Evolutionary conservation across 2,113 vertebrate species (phyloP), one percentile per base, ranked within the genome.

Genomic region (Percina caprodes): DNA sequence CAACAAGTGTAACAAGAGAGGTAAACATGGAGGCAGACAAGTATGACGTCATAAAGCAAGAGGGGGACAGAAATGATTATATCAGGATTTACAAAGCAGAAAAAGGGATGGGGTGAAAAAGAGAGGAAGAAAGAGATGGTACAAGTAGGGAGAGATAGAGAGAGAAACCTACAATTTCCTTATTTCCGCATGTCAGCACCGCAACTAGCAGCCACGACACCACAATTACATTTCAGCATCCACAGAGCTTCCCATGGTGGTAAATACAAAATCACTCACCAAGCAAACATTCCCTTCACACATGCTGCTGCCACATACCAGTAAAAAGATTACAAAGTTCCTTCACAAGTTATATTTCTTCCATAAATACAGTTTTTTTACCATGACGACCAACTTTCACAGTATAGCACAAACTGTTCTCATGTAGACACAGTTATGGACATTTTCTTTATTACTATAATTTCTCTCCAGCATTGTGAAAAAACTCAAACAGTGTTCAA

Each of bases 191-290:
- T 74, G 83, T 80, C 68, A 82, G 24, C 52, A 4, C 42, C 75
- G 26, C 58, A 73, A 48, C 80, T 0, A 55, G 52, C 71, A 26
- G 74, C 74, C 80, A 65, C 70, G 74, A 35, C 77, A 42, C 74
- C 77, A 60, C 48, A 80, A 82, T 87, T 68, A 86, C 77, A 68
- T 10, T 14, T 13, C 65, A 51, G 80, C 75, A 1, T 24, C 72
- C 72, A 46, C 54, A 23, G n/a, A 61, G 39, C 13, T 46, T 75
- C 30, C 39, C 1, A 15, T 5, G 58, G 24, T 5, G 74, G 45
- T 14, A 62, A 66, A 21, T 12, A 56, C 10, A 19, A 51, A 46
- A 35, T 11, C 49, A 59, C 61, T 70, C 8, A 39, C 0, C 1
- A 21, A 26, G 46, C 65, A 68, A 56, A 46, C 69, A 56, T 26